These are phyloP conservation scores for Drosophila santomea DNA, from an alignment of 1,140 invertebrate genomes.

Conservation along the genomic window DNA sequence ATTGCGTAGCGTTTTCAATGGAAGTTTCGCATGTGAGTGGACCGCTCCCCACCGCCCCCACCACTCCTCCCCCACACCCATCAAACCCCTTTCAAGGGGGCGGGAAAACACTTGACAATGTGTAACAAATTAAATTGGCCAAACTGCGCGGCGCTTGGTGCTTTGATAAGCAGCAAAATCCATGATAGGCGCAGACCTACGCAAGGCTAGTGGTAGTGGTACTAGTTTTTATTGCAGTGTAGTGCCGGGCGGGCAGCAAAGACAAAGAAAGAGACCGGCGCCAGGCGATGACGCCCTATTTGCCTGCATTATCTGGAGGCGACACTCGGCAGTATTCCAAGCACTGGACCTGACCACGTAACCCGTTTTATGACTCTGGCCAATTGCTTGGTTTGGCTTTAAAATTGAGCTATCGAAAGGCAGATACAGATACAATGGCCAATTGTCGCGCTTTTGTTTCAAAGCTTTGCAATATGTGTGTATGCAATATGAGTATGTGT, in stretches of 20 bases:
- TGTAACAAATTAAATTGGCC: conserved; percentile 65
- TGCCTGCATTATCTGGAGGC: conserved; percentile 42
- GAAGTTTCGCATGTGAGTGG: conserved; percentile 15
- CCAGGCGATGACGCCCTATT: conserved; percentile 56
- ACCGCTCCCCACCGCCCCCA: not conserved
- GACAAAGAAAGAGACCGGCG: conserved; percentile 54
- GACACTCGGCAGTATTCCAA: conserved; percentile 30
- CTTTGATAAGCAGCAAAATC: conserved; percentile 33
- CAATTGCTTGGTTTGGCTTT: conserved; percentile 14
- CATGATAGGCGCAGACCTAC: not conserved
- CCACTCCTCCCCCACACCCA: not conserved
- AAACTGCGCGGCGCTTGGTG: conserved; percentile 17
- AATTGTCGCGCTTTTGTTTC: not conserved
- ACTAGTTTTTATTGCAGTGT: conserved; percentile 7
- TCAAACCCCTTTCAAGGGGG: not conserved
- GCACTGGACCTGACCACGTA: conserved; percentile 31
- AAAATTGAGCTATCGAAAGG: conserved; percentile 12
- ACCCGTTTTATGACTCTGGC: conserved; percentile 34
- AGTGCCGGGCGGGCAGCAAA: conserved; percentile 41
- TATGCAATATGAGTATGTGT: too few species aligned
- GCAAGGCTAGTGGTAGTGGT: too few species aligned
- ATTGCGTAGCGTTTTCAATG: conserved; percentile 59
- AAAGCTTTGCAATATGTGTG: not conserved
- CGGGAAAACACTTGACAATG: conserved; percentile 32
- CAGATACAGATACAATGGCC: not conserved